Percentiles rank a stretch among this genome's conserved stretches.
These are phyloP conservation scores for Dermolepida albohirtum DNA, from an alignment of 2,888 invertebrate species.

Conservation along the genomic window DNA sequence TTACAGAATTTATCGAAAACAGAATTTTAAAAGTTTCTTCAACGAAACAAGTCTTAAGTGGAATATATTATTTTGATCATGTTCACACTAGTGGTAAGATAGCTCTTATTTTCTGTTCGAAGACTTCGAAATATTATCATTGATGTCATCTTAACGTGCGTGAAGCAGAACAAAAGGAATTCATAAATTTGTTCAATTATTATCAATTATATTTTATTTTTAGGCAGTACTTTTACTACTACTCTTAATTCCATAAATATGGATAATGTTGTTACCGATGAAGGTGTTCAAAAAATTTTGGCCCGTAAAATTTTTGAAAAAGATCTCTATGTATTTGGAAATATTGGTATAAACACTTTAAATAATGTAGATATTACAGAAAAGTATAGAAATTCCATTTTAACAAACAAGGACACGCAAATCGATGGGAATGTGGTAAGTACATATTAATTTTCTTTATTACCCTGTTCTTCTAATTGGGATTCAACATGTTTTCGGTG, in stretches of 20 bases:
- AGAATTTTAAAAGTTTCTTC: conserved; percentile 53
- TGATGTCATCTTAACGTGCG: too few species aligned
- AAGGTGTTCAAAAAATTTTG: conserved; percentile 54
- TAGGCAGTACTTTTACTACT: conserved; percentile 41
- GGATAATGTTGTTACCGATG: conserved; percentile 58
- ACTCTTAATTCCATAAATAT: conserved; percentile 56
- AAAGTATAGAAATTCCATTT: conserved; percentile 50
- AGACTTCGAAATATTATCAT: too few species aligned
- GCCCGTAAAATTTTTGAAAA: conserved; percentile 55
- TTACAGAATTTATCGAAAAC: conserved; percentile 54
- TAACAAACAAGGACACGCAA: conserved; percentile 46
- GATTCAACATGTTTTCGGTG: too few species aligned
- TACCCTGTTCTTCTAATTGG: too few species aligned
- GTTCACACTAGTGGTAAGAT: conserved; percentile 53
- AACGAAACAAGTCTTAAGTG: conserved; percentile 54
- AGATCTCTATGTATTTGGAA: conserved; percentile 53
- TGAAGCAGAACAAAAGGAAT: conserved; percentile 12
- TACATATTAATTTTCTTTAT: conserved; percentile 27
- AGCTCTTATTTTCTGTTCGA: neutral
- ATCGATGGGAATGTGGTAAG: conserved; percentile 53
- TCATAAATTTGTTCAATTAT: neutral
- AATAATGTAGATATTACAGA: conserved; percentile 54
- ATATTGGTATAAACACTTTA: conserved; percentile 50
- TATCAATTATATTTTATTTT: neutral
- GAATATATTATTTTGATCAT: conserved; percentile 55